Percentiles rank a stretch among this genome's conserved stretches.
Conservation (phyloP, 2,888 invertebrate genomes). For the Epinotia demarniana region DNA sequence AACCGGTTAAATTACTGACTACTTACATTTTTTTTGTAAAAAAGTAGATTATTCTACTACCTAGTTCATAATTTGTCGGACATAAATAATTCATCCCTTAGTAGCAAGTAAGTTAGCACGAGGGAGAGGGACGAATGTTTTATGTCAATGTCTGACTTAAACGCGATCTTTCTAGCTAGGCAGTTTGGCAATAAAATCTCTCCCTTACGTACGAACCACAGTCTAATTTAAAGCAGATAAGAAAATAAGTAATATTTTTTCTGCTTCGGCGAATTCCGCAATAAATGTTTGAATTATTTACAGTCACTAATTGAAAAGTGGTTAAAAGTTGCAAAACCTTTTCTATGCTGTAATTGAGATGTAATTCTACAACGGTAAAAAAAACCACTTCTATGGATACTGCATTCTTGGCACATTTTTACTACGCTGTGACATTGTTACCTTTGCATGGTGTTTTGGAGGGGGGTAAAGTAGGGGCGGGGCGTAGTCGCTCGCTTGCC, state of each 20-base stretch:
- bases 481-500: constrained; percentile 49
- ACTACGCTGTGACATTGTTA: constrained; percentile 33
- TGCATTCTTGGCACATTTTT: constrained; percentile 62
- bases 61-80: too few species aligned
- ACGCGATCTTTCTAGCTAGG: too few species aligned
- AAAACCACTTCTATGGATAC: constrained; percentile 52
- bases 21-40: too few species aligned
- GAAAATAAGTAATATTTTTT: not conserved
- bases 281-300: not conserved
- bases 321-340: not conserved
- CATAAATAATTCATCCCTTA: too few species aligned
- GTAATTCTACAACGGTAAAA: not conserved
- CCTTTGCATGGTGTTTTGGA: constrained; percentile 47
- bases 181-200: constrained; percentile 63
- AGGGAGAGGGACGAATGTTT: too few species aligned
- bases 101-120: too few species aligned
- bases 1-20: too few species aligned
- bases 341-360: not conserved
- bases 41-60: too few species aligned
- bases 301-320: not conserved
- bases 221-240: constrained; percentile 54
- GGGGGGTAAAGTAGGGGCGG: constrained; percentile 46
- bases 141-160: too few species aligned
- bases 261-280: not conserved
- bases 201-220: constrained; percentile 53